Evolutionary conservation across 1,140 invertebrate genomes (phyloP).

Genomic region (Rhizoglyphus robini): DNA sequence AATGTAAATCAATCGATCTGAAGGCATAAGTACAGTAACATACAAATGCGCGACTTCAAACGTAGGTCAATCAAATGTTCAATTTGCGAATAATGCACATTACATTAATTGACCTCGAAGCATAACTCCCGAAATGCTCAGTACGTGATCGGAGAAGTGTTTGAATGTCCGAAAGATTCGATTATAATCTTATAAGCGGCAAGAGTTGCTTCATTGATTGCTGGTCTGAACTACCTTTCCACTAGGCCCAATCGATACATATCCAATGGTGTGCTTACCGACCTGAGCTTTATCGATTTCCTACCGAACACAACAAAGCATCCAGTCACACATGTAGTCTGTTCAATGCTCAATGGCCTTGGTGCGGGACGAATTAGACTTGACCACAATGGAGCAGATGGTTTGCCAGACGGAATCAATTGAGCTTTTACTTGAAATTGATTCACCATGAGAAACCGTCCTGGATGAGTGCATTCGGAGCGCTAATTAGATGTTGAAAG

Average conservation of each 20-base stretch:
- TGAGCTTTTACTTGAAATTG: slow-evolving; percentile 2
- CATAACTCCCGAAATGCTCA: not conserved
- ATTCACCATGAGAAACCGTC: not conserved
- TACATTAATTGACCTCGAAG: not conserved
- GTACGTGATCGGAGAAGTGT: not conserved
- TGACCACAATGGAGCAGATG: not conserved
- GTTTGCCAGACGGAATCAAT: not conserved
- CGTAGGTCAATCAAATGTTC: too few relatives aligned
- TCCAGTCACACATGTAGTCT: not conserved
- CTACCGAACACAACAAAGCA: not conserved
- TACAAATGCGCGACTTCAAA: too few relatives aligned
- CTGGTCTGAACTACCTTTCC: not conserved
- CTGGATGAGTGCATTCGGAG: too few relatives aligned
- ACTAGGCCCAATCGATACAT: not conserved
- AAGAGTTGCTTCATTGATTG: not conserved
- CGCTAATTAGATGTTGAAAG: slow-evolving; percentile 13
- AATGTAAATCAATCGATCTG: too few relatives aligned
- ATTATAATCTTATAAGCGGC: too few relatives aligned
- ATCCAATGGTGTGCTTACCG: not conserved
- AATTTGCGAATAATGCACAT: slow-evolving; percentile 3
- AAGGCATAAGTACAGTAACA: too few relatives aligned
- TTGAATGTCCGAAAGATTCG: too few relatives aligned
- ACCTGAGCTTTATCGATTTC: not conserved
- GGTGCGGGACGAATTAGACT: not conserved
- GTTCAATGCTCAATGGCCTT: not conserved